phyloP scores from a whole-genome alignment of 2,797 vertebrate species.

The Oreochromis mossambicus region DNA sequence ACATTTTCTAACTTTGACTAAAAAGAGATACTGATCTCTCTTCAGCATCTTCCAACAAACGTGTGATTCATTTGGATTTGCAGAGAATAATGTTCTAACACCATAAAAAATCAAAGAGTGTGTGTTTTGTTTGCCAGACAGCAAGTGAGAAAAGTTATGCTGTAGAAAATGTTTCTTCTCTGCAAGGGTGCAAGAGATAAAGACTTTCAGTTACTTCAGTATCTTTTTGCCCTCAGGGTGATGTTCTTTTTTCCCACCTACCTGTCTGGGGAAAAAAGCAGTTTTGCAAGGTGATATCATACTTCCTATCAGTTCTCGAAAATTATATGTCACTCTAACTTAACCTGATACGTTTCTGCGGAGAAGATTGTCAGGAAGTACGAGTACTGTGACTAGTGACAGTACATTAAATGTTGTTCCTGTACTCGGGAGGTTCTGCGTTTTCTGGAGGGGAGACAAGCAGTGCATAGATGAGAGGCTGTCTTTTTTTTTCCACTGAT shows the following conservation, averaged over 20 bases:
- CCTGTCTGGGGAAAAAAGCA: slow-evolving; percentile 59
- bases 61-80: slow-evolving; percentile 25
- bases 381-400: slow-evolving; percentile 23
- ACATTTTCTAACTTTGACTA: slow-evolving; percentile 22
- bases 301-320: slow-evolving; percentile 65
- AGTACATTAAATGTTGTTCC: slow-evolving; percentile 34
- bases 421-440: slow-evolving; percentile 10
- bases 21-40: slow-evolving; percentile 19
- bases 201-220: slow-evolving; percentile 57
- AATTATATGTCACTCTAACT: slow-evolving; percentile 72
- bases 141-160: slow-evolving; percentile 30
- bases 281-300: slow-evolving; percentile 69
- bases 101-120: slow-evolving; percentile 14
- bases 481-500: slow-evolving; percentile 1
- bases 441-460: slow-evolving; percentile 21
- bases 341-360: slow-evolving; percentile 48
- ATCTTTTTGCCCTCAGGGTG: slow-evolving; percentile 62
- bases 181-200: slow-evolving; percentile 56
- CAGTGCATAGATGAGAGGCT: background rate
- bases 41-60: slow-evolving; percentile 15
- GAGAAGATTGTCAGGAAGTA: slow-evolving; percentile 41
- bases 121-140: slow-evolving; percentile 38
- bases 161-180: slow-evolving; percentile 44
- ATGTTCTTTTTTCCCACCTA: slow-evolving; percentile 46
- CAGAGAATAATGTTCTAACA: slow-evolving; percentile 7